Evolutionary conservation across 2,113 vertebrate genomes (phyloP).

Genomic region (Neodontobutis hainanensis): DNA sequence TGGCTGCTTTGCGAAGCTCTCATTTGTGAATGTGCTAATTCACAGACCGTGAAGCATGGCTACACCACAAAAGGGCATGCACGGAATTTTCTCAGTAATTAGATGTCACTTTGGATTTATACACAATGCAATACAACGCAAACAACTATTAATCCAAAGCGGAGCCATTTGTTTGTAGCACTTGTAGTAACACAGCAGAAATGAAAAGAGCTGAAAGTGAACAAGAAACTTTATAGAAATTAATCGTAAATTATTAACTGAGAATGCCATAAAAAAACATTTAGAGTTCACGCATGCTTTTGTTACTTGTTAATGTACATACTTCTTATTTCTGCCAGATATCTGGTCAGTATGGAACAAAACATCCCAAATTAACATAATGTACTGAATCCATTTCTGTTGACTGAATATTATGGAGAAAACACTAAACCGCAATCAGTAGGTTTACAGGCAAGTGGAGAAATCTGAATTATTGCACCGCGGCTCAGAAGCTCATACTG

Average conservation of each 20-base stretch:
- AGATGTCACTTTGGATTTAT: conserved; percentile 42
- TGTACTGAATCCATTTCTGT: too few relatives aligned
- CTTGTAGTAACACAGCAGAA: background rate
- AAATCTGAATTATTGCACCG: background rate
- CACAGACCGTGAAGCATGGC: conserved; percentile 57
- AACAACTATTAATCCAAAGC: conserved; percentile 2
- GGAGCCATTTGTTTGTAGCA: conserved; percentile 1
- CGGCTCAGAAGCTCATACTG: background rate
- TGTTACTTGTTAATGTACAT: too few relatives aligned
- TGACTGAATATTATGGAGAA: too few relatives aligned
- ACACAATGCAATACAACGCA: conserved; percentile 9
- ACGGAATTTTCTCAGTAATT: conserved; percentile 34
- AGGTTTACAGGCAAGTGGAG: too few relatives aligned
- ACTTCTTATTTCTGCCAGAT: too few relatives aligned
- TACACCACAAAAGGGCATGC: conserved; percentile 46
- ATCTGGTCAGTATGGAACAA: too few relatives aligned
- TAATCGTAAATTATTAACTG: too few relatives aligned
- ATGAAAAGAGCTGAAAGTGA: background rate
- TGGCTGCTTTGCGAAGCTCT: conserved; percentile 9
- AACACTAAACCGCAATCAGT: too few relatives aligned
- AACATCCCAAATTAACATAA: too few relatives aligned
- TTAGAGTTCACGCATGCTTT: too few relatives aligned
- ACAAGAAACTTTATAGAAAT: background rate
- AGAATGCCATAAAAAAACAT: too few relatives aligned
- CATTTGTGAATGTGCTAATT: conserved; percentile 25